Evolutionary conservation across 2,113 vertebrate genomes (phyloP), one percentile per base, ranked within the genome.

Genomic region (Entosphenus tridentatus): DNA sequence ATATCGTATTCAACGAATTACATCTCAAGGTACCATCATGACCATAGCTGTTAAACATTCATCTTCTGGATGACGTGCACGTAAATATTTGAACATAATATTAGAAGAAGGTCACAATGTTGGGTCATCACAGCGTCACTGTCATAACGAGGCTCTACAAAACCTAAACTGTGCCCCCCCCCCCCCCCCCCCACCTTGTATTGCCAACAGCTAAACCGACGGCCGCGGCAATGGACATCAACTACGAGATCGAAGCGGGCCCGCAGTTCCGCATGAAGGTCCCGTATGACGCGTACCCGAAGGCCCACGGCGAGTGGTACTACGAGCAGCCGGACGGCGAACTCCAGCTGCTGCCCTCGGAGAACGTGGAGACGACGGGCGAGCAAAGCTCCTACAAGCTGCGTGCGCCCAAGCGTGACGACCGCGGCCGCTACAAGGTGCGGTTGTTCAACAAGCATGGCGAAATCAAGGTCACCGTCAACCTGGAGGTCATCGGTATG

Each of bases 401-500:
- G 72, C 80, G 79, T 75, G 80, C 85, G 78, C 87, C 93, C 69
- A 86, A 81, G 77, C 89, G 85, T 78, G 80, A 79, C 62, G 85
- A 97, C 75, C 84, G 78, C 72, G 91, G 91, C 65, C 81, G 81
- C 11, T 97, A 97, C 73, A 87, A 81, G 74, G 75, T 95, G 71
- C 77, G 87, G 65, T 84, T 97, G 76, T 83, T 83, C 72, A 97
- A 97, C 77, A 97, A 96, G 78, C 88, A 97, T 54, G 93, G 93
- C 55, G 80, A 85, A 74, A 90, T 83, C 74, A 87, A 95, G 79
- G 90, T 79, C 10, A 83, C 84, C 74, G 89, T 97, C 77, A 87
- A 88, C 68, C 80, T 97, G 74, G 79, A 87, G 21, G 88, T 97
- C 67, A 93, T 96, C 57, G 90, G 93, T 97, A 80, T 83, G 87